Conservation (phyloP, 2,113 vertebrate genomes). For the Austrofundulus limnaeus region DNA sequence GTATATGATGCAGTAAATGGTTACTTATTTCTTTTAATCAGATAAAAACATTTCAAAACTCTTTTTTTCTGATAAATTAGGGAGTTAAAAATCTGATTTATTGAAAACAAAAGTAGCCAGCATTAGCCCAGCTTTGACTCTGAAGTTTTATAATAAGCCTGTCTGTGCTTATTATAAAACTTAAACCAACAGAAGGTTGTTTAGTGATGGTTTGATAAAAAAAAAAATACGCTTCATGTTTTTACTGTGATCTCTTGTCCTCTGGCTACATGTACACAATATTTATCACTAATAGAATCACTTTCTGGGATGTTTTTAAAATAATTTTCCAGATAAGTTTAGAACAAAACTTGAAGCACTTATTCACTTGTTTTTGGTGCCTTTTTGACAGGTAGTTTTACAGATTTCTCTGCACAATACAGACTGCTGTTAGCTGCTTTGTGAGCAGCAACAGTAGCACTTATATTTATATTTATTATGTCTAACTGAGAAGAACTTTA, state of each 20-base stretch:
- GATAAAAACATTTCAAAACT: too few species aligned
- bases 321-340: background rate
- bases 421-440: background rate
- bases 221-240: background rate
- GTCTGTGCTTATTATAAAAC: background rate
- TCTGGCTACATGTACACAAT: background rate
- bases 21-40: too few species aligned
- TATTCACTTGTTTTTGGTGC: too few species aligned
- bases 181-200: background rate
- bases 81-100: too few species aligned
- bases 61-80: too few species aligned
- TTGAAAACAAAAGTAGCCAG: background rate
- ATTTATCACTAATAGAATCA: background rate
- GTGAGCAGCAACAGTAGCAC: background rate
- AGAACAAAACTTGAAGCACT: too few species aligned
- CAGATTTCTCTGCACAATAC: background rate
- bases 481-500: background rate
- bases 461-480: background rate
- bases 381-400: too few species aligned
- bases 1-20: too few species aligned
- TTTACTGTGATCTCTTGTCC: background rate
- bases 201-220: background rate
- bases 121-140: background rate
- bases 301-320: too few species aligned
- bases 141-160: too few species aligned